These are phyloP conservation scores for Cryptoprocta ferox DNA, from an alignment of 2,797 vertebrate genomes.

Conservation along the genomic window DNA sequence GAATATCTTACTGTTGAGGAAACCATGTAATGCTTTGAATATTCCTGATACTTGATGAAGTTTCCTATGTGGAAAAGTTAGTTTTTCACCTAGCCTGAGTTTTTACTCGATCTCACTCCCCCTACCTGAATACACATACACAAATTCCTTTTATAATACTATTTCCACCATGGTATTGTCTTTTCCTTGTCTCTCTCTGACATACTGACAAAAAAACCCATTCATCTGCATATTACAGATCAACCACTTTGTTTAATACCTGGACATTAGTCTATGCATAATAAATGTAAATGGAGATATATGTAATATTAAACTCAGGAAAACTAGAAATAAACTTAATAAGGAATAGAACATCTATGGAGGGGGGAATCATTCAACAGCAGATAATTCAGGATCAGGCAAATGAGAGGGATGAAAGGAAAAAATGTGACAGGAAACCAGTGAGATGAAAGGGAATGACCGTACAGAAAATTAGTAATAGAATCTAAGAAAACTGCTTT, in stretches of 20 bases:
- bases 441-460: not conserved
- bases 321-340: conserved; percentile 38
- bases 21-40: not conserved
- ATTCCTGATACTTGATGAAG: not conserved
- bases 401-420: not conserved
- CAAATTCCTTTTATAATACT: not conserved
- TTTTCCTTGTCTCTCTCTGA: not conserved
- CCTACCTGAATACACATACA: not conserved
- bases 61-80: not conserved
- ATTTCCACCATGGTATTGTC: not conserved
- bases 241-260: not conserved
- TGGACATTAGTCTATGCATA: not conserved
- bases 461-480: not conserved
- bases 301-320: not conserved
- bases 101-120: not conserved
- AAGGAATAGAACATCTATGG: not conserved
- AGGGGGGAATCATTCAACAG: not conserved
- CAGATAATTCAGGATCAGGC: not conserved
- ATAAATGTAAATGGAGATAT: not conserved
- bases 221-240: not conserved
- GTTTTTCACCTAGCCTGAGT: not conserved
- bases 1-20: not conserved
- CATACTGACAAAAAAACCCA: not conserved
- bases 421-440: not conserved
- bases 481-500: not conserved